phyloP scores from a whole-genome alignment of 2,797 vertebrate genomes.

The Lithobates sylvaticus region DNA sequence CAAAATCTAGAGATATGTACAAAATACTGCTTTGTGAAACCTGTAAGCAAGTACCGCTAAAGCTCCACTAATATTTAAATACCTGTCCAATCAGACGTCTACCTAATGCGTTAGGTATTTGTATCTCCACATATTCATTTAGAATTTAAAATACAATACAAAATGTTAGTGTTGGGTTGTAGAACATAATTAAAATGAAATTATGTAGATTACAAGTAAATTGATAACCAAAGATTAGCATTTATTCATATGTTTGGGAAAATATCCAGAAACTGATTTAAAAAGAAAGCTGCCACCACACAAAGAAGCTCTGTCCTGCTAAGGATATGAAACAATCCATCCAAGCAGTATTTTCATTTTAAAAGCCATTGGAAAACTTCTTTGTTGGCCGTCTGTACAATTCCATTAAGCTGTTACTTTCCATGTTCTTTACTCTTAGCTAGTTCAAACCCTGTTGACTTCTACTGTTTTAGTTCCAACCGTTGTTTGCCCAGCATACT shows the following conservation, averaged over 20 bases:
- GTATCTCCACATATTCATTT: no score
- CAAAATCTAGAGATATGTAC: no score
- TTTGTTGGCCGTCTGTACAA: background rate
- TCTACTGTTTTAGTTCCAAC: slow-evolving; percentile 69
- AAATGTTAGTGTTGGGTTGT: no score
- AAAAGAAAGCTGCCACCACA: background rate
- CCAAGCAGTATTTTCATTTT: background rate
- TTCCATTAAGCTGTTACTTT: slow-evolving; percentile 48
- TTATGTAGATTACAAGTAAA: no score
- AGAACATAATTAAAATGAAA: no score
- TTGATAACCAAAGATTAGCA: background rate
- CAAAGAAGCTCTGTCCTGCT: background rate
- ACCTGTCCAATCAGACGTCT: no score
- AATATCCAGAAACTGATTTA: background rate
- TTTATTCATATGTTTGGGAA: background rate
- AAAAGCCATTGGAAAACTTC: background rate
- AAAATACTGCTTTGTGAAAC: no score
- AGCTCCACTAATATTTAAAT: no score
- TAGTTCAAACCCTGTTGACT: slow-evolving; percentile 47
- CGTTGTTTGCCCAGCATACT: slow-evolving; percentile 70
- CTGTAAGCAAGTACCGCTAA: no score
- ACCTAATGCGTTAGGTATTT: no score
- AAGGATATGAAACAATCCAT: background rate
- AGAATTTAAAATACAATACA: no score
- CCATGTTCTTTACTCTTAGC: slow-evolving; percentile 64